These are phyloP conservation scores for Sigmodon hispidus DNA, from an alignment of 2,113 vertebrate genomes.

Conservation along the genomic window DNA sequence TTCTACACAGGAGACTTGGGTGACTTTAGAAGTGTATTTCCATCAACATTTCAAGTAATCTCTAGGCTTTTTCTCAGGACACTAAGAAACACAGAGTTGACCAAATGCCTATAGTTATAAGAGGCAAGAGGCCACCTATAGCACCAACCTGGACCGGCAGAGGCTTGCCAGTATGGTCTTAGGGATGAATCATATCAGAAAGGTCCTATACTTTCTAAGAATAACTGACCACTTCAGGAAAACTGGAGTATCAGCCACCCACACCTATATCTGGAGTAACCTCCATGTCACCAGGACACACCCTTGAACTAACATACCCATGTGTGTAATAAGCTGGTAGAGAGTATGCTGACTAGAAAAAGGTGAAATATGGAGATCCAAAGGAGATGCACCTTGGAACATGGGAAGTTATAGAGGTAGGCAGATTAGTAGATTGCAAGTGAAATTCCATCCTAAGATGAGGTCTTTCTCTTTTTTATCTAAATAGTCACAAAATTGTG, in stretches of 20 bases:
- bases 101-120: background rate
- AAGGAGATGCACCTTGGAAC: background rate
- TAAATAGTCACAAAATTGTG: background rate
- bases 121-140: background rate
- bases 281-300: background rate
- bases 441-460: background rate
- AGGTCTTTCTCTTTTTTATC: background rate
- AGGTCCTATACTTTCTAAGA: background rate
- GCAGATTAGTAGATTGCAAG: background rate
- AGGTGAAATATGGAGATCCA: too few species aligned
- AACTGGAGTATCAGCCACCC: background rate
- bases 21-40: background rate
- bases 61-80: background rate
- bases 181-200: background rate
- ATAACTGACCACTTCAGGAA: background rate
- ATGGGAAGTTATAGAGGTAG: background rate
- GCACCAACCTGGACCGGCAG: background rate
- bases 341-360: accelerated
- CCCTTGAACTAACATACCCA: background rate
- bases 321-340: background rate
- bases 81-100: background rate
- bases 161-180: background rate
- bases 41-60: background rate
- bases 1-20: background rate
- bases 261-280: background rate